These are phyloP conservation scores for Tretioscincus oriximinensis DNA, from an alignment of 2,113 vertebrate genomes.

Conservation along the genomic window DNA sequence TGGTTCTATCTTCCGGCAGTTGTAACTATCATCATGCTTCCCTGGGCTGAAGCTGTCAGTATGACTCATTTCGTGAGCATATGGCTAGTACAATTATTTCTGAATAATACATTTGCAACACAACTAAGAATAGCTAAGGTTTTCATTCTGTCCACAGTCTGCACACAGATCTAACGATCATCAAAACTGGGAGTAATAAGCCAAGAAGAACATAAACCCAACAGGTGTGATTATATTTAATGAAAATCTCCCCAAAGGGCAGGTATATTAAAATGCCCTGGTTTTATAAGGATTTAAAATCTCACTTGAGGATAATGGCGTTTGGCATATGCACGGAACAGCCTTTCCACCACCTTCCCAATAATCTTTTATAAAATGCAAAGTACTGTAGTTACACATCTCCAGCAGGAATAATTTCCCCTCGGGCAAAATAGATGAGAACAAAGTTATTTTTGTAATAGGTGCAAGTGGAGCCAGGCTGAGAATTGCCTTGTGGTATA, in stretches of 20 bases:
- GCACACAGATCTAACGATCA: neutral
- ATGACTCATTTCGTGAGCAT: neutral
- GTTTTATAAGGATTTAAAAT: neutral
- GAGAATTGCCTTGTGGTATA: neutral
- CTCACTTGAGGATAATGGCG: neutral
- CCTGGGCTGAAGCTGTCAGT: neutral
- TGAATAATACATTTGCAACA: neutral
- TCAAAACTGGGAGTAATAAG: neutral
- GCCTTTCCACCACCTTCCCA: neutral
- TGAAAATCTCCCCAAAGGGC: neutral
- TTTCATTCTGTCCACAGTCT: neutral
- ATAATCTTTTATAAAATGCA: neutral
- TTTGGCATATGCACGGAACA: neutral
- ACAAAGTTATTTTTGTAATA: accelerated
- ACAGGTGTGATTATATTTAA: neutral
- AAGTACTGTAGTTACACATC: neutral
- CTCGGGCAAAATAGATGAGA: neutral
- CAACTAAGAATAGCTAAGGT: neutral
- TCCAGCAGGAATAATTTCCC: neutral
- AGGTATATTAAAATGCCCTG: neutral
- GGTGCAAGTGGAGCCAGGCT: neutral
- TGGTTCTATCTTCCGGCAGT: neutral
- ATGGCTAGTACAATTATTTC: neutral
- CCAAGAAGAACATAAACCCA: neutral
- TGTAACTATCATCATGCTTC: neutral